These are phyloP conservation scores for Sorex fumeus DNA, from an alignment of 2,113 vertebrate genomes.

Conservation along the genomic window DNA sequence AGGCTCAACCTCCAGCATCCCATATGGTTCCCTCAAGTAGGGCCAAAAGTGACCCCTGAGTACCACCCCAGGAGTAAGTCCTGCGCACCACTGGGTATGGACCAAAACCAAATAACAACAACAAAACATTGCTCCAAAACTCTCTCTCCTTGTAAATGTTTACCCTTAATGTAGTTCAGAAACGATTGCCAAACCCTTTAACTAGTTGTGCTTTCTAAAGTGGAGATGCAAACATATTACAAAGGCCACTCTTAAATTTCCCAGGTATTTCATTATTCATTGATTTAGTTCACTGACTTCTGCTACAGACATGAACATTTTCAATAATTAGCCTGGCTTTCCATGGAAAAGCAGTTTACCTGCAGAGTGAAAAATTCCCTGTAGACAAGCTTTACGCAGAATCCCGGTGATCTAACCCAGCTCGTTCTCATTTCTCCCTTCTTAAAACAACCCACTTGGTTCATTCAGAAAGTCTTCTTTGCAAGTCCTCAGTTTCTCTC, in stretches of 20 bases:
- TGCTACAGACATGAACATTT: not conserved
- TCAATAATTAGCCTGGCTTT: slow-evolving; percentile 30
- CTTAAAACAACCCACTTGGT: not conserved
- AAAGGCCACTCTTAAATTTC: slow-evolving; percentile 39
- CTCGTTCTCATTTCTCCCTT: slow-evolving; percentile 36
- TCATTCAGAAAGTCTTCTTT: slow-evolving; percentile 25
- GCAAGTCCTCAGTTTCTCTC: not conserved
- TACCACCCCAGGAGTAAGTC: too few species aligned
- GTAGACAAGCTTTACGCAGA: not conserved
- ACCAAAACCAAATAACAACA: too few species aligned
- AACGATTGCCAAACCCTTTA: slow-evolving; percentile 3
- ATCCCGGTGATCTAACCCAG: not conserved
- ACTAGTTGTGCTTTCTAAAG: slow-evolving; percentile 30
- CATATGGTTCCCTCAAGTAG: too few species aligned
- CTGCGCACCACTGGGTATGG: too few species aligned
- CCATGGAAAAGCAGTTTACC: slow-evolving; percentile 47
- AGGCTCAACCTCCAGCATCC: too few species aligned
- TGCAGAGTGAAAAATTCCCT: not conserved
- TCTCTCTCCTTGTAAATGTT: not conserved
- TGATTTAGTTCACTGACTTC: not conserved
- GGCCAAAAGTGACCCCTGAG: too few species aligned
- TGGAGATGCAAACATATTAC: slow-evolving; percentile 1
- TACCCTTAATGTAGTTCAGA: not conserved
- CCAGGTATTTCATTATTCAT: slow-evolving; percentile 1
- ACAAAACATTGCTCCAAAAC: not conserved